Evolutionary conservation across 2,888 invertebrate genomes (phyloP).

Genomic region (Plebejus argus): DNA sequence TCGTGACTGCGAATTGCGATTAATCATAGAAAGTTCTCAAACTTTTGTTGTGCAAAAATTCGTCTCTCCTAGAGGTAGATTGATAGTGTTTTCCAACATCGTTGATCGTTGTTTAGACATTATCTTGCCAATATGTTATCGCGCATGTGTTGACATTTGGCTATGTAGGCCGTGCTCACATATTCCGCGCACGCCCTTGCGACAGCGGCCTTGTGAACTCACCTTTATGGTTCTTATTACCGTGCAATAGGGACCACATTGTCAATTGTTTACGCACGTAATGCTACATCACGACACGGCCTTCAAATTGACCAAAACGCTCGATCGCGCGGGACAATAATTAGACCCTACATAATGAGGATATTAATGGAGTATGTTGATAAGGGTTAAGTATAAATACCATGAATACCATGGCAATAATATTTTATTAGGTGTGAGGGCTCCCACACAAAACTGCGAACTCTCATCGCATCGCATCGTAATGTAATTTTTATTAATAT

Average conservation of each 20-base stretch:
- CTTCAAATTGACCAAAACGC: slow-evolving; percentile 37
- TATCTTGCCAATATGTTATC: slow-evolving; percentile 19
- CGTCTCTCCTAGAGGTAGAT: background rate
- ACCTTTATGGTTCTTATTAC: slow-evolving; percentile 34
- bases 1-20: no score
- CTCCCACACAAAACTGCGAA: no score
- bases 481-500: no score
- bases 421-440: no score
- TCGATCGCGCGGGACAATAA: slow-evolving; percentile 14
- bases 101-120: slow-evolving; percentile 1
- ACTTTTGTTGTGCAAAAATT: no score
- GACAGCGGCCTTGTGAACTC: slow-evolving; percentile 53
- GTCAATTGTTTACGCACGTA: slow-evolving; percentile 25
- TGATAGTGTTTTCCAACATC: background rate
- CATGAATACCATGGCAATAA: background rate
- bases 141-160: slow-evolving; percentile 57
- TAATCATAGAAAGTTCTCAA: no score
- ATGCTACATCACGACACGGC: slow-evolving; percentile 34
- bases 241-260: slow-evolving; percentile 1
- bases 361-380: slow-evolving; percentile 4
- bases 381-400: background rate
- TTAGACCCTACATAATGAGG: slow-evolving; percentile 4
- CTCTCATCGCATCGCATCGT: no score
- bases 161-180: slow-evolving; percentile 58
- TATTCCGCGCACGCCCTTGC: slow-evolving; percentile 65